These are phyloP conservation scores for Rutilus rutilus DNA, from an alignment of 2,113 vertebrate species.

Conservation along the genomic window DNA sequence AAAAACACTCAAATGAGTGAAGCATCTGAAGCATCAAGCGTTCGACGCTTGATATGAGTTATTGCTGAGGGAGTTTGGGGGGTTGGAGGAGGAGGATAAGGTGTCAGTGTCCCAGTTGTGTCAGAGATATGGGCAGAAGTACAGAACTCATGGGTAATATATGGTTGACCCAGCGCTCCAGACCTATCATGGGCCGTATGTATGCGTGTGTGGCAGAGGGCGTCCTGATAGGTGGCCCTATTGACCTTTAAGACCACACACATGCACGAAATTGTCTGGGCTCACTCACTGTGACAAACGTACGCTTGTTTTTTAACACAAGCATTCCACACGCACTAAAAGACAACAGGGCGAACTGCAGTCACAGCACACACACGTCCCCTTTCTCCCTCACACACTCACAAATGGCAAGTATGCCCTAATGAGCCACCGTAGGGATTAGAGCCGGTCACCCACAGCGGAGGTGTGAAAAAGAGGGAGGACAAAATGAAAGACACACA, in stretches of 20 bases:
- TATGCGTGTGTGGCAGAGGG: constrained; percentile 20
- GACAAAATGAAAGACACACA: constrained; percentile 57
- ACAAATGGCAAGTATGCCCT: constrained; percentile 55
- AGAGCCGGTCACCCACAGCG: constrained; percentile 50
- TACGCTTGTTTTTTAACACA: constrained; percentile 60
- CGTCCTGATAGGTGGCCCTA: constrained; percentile 1
- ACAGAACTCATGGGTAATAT: constrained; percentile 63
- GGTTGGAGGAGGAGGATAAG: constrained; percentile 57
- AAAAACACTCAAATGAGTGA: constrained; percentile 7
- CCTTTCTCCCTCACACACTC: constrained; percentile 57
- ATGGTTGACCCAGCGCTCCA: constrained; percentile 54
- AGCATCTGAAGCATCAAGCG: constrained; percentile 9
- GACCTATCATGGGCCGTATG: constrained; percentile 46
- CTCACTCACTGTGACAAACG: constrained; percentile 53
- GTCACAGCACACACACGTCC: constrained; percentile 53
- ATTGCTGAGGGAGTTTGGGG: constrained; percentile 33
- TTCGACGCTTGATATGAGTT: constrained; percentile 31
- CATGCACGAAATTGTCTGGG: constrained; percentile 50
- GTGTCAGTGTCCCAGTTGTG: constrained; percentile 74
- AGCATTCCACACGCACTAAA: constrained; percentile 55
- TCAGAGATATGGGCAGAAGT: constrained; percentile 65
- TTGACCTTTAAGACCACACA: constrained; percentile 56
- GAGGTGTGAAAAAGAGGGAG: constrained; percentile 50
- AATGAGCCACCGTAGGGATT: constrained; percentile 57
- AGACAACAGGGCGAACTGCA: constrained; percentile 49